Evolutionary conservation across 2,113 vertebrate genomes (phyloP).

Genomic region (Tetraodon nigroviridis): DNA sequence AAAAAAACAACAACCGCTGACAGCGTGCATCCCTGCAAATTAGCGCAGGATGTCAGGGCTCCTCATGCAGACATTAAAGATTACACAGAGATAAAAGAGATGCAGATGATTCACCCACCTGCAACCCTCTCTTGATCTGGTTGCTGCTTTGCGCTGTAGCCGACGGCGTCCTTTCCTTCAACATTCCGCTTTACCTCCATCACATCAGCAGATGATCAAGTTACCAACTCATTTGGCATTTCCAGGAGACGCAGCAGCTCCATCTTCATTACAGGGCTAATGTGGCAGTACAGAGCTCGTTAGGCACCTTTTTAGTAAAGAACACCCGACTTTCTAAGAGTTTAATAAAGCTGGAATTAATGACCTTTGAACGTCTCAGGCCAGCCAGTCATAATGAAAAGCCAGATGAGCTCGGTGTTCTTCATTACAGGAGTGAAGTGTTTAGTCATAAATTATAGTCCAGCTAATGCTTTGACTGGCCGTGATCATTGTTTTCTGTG

Average conservation of each 20-base stretch:
- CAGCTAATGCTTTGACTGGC: no score
- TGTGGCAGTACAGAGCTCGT: neutral
- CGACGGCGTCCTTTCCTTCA: conserved; percentile 5
- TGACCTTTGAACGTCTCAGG: neutral
- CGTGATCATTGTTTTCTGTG: conserved; percentile 9
- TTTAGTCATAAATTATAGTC: no score
- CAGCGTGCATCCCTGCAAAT: conserved; percentile 10
- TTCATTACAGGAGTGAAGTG: no score
- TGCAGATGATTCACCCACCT: neutral
- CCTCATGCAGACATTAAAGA: conserved; percentile 14
- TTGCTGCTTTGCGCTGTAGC: neutral
- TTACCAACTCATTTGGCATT: neutral
- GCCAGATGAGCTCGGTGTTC: no score
- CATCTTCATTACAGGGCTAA: neutral
- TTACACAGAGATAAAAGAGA: conserved; percentile 18
- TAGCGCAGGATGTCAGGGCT: conserved; percentile 18
- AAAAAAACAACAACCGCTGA: conserved; percentile 1
- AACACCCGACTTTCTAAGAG: neutral
- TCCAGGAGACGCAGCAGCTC: neutral
- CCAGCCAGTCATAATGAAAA: no score
- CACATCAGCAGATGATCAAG: conserved; percentile 7
- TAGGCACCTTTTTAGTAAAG: neutral
- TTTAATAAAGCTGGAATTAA: neutral
- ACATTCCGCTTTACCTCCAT: conserved; percentile 8
- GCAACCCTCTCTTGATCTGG: conserved; percentile 7